phyloP scores from a whole-genome alignment of 2,797 vertebrate genomes.

The Moxostoma hubbsi region DNA sequence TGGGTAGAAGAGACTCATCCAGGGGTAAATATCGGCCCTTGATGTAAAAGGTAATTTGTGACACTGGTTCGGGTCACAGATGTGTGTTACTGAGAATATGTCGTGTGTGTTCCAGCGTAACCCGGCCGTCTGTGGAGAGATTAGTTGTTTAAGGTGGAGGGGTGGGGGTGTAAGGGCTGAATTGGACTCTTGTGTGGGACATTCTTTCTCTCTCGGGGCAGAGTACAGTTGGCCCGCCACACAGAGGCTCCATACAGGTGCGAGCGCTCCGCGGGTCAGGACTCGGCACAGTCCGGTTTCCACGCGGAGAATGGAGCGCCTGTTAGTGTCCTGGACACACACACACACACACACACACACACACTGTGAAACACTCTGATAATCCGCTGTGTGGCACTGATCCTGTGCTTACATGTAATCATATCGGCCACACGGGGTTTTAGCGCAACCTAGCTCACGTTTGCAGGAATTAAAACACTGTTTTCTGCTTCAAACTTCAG shows the following conservation, averaged over 20 bases:
- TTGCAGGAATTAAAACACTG: too few species aligned
- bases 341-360: conserved; percentile 53
- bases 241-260: conserved; percentile 82
- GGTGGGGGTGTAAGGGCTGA: conserved; percentile 69
- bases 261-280: conserved; percentile 76
- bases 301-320: conserved; percentile 72
- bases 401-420: conserved; percentile 78
- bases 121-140: conserved; percentile 59
- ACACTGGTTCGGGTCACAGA: too few species aligned
- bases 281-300: conserved; percentile 78
- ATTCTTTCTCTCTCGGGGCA: conserved; percentile 78
- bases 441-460: neutral
- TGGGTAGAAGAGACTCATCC: too few species aligned
- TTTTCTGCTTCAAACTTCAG: too few species aligned
- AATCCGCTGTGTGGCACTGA: conserved; percentile 78
- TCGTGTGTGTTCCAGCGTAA: neutral
- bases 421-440: conserved; percentile 69
- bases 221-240: conserved; percentile 77
- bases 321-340: conserved; percentile 60
- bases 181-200: conserved; percentile 81
- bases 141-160: conserved; percentile 71
- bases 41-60: too few species aligned
- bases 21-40: too few species aligned
- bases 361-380: conserved; percentile 41
- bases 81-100: neutral